Evolutionary conservation across 2,888 invertebrate genomes (phyloP).

Genomic region (Ditula angustiorana): DNA sequence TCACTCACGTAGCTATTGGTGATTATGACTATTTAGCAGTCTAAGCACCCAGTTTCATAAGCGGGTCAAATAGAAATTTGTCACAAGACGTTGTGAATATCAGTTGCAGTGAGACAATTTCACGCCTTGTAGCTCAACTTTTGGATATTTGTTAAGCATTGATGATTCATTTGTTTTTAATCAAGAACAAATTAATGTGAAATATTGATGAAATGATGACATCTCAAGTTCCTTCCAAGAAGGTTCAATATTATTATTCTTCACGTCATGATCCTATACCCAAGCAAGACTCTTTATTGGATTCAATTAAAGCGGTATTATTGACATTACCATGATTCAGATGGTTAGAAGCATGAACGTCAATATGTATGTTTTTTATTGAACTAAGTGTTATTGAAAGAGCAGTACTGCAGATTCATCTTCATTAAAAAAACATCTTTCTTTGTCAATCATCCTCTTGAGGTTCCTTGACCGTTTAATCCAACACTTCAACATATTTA

Average conservation of each 20-base stretch:
- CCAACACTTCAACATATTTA: neutral
- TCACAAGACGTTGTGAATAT: conserved; percentile 12
- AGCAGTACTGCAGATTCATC: neutral
- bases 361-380: neutral
- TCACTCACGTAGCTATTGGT: conserved; percentile 4
- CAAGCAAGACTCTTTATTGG: neutral
- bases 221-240: neutral
- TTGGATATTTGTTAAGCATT: neutral
- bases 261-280: neutral
- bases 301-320: conserved; percentile 5
- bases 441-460: neutral
- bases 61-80: conserved; percentile 25
- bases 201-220: neutral
- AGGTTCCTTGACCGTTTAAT: neutral
- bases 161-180: neutral
- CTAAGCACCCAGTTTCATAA: conserved; percentile 24
- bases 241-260: neutral
- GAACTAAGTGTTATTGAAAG: neutral
- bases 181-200: no score
- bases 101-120: conserved; percentile 3
- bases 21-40: conserved; percentile 11
- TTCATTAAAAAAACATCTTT: neutral
- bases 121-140: conserved; percentile 5
- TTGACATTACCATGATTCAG: conserved; percentile 11
- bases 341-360: neutral